Evolutionary conservation across 1,140 invertebrate genomes (phyloP), one percentile per base, ranked within the genome.

Genomic region (Cotesia chilonis): DNA sequence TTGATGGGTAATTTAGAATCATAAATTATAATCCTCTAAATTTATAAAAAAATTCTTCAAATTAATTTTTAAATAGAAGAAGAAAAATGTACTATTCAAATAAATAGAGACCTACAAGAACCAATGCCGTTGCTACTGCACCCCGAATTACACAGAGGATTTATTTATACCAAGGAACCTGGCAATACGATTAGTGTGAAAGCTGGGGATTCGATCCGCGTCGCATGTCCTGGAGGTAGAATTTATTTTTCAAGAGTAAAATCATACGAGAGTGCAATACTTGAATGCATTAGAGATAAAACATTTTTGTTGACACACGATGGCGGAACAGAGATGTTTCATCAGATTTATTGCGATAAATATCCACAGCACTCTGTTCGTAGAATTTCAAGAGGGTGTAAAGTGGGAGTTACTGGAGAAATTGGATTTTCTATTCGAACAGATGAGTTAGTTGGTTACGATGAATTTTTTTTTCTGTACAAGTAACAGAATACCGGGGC

Each of bases 401-500:
- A 9, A 4, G 20, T 54, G 17, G 72, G 74, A 5, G 3, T 7
- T 9, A 54, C 12, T 20, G 65, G 79, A 9, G 81, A 82, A 76
- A 81, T 85, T 35, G 84, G 83, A 35, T 86, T 83, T 68, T 59
- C 28, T 66, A 6, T 20, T 65, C 35, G 68, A 4, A 35, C 79
- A 7, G 70, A 70, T 12, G 41, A 63, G 36, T 47, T 69, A 59
- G 37, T 69, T 28, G 7, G 20, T 67, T 17, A 4, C 51, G 17
- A 57, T 10, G 75, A 17, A 63, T 28, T 28, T 28, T 28, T 28
- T 28, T 28, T 28, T 28, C 17, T 28, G 28, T 28, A 28, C 28
- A 28, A 28, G 28, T 28, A 28, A 28, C 1, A 3, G 28, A 1
- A 28, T 28, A 28, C 28, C 28, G 28, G 28, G 28, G 28, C 28